A percentile compares a stretch with the other conserved stretches of the same genome.
Conservation (phyloP, 2,113 vertebrate species). For the Copsychus sechellarum region DNA sequence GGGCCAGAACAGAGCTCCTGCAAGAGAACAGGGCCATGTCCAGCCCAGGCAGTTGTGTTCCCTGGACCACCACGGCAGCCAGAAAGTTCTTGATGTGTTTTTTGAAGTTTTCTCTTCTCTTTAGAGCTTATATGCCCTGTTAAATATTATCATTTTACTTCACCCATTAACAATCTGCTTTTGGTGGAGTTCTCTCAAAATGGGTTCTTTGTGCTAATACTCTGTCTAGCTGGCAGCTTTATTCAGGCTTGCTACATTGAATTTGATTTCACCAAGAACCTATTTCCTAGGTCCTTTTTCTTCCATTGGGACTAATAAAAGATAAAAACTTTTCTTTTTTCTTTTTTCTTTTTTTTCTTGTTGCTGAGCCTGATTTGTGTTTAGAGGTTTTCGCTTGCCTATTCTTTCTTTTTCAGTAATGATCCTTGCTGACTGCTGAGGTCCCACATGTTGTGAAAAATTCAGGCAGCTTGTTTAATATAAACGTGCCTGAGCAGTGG, state of each 20-base stretch:
- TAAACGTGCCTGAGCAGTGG: not conserved
- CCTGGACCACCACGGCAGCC: not conserved
- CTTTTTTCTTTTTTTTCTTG: not conserved
- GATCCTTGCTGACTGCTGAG: not conserved
- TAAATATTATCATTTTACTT: conserved; percentile 19
- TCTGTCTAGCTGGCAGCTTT: not conserved
- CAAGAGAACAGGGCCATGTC: not conserved
- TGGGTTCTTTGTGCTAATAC: not conserved
- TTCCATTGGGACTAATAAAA: not conserved
- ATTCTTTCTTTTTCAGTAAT: not conserved
- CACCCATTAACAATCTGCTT: not conserved
- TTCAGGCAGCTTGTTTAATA: not conserved
- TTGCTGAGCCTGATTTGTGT: not conserved
- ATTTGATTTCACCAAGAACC: not conserved
- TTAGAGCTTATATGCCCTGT: not conserved
- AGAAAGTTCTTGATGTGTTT: not conserved
- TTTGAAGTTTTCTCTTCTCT: not conserved
- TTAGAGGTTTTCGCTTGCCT: not conserved
- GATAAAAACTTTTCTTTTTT: not conserved
- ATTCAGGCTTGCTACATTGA: not conserved
- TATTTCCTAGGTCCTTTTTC: conserved; percentile 1
- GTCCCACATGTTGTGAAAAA: not conserved
- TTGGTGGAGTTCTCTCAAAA: not conserved
- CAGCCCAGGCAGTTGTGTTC: not conserved
- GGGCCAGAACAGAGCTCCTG: not conserved